phyloP scores from a whole-genome alignment of 2,113 vertebrate genomes.

The Genyomyrus donnyi region DNA sequence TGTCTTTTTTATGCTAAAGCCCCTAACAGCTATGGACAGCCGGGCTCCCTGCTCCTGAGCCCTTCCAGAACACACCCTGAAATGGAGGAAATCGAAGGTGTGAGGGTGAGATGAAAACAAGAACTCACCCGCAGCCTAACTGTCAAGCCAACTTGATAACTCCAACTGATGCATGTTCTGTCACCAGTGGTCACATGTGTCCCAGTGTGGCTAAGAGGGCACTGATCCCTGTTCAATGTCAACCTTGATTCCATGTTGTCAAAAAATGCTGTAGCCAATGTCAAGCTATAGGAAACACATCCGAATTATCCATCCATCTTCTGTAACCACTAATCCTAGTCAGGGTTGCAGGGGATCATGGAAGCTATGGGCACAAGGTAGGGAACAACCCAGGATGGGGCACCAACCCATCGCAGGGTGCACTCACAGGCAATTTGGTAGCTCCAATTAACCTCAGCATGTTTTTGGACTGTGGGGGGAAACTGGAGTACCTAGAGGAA shows the following conservation, averaged over 20 bases:
- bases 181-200: not conserved
- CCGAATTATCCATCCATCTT: not conserved
- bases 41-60: not conserved
- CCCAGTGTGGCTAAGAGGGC: not conserved
- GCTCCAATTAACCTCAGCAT: not conserved
- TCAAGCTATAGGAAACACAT: not conserved
- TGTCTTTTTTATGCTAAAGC: not conserved
- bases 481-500: not conserved
- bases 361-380: not conserved
- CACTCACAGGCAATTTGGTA: not conserved
- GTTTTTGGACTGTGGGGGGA: not conserved
- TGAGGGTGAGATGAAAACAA: not conserved
- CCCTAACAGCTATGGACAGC: not conserved
- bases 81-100: not conserved
- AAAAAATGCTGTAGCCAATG: not conserved
- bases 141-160: not conserved
- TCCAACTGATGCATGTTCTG: not conserved
- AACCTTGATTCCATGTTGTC: not conserved
- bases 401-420: not conserved
- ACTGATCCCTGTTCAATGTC: not conserved
- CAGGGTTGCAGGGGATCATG: not conserved
- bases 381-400: not conserved
- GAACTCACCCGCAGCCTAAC: not conserved
- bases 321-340: not conserved
- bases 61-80: not conserved